Conservation (phyloP, 2,888 invertebrate genomes). For the Sthenelais limicola region DNA sequence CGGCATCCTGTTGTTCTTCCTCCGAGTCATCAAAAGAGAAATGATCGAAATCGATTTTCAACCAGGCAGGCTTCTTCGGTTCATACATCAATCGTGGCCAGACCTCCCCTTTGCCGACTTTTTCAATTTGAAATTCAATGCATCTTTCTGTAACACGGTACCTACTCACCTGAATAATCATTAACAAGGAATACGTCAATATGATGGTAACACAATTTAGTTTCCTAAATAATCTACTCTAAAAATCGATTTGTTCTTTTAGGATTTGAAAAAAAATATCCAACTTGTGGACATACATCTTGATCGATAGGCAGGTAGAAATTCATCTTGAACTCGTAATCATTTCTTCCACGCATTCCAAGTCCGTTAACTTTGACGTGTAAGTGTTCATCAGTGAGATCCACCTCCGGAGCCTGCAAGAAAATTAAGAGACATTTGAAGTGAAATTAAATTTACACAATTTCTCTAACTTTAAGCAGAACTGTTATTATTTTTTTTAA, state of each 20-base stretch:
- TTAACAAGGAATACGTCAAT: no score
- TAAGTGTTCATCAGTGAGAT: constrained; percentile 79
- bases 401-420: constrained; percentile 79
- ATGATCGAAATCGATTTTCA: constrained; percentile 93
- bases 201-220: no score
- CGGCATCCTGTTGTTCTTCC: constrained; percentile 67
- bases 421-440: no score
- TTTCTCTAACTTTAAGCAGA: no score
- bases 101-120: constrained; percentile 78
- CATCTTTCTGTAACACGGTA: constrained; percentile 80
- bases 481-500: no score
- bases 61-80: constrained; percentile 89
- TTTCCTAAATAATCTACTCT: no score
- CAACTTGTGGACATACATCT: constrained; percentile 71
- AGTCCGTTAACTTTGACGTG: constrained; percentile 82
- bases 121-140: constrained; percentile 83
- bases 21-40: constrained; percentile 84
- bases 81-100: constrained; percentile 89
- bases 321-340: constrained; percentile 83
- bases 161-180: constrained; percentile 65
- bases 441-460: no score
- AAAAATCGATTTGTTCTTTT: no score
- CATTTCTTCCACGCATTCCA: constrained; percentile 83
- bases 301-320: constrained; percentile 79
- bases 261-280: no score